A percentile compares a stretch with the other conserved stretches of the same genome.
These are phyloP conservation scores for Hermodice carunculata DNA, from an alignment of 2,888 invertebrate genomes.

Conservation along the genomic window DNA sequence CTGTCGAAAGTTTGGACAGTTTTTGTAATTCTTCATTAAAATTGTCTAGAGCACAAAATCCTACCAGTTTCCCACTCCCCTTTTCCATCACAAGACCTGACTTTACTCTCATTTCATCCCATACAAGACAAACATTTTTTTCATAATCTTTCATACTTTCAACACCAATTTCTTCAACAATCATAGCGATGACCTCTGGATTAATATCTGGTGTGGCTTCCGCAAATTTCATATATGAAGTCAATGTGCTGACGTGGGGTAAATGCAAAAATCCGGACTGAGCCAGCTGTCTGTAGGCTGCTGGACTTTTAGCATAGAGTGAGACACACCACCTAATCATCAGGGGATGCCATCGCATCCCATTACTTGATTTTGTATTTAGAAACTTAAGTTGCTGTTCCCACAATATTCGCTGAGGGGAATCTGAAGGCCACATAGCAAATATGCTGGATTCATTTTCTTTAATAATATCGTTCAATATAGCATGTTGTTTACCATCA, in stretches of 20 bases:
- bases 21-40: background rate
- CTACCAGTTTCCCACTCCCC: slow-evolving; percentile 6
- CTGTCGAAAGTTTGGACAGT: background rate
- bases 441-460: too few species aligned
- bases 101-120: slow-evolving; percentile 13
- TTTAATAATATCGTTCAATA: too few species aligned
- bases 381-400: too few species aligned
- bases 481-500: too few species aligned
- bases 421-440: too few species aligned
- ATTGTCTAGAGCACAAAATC: slow-evolving; percentile 1
- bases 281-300: slow-evolving; percentile 3
- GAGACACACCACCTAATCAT: slow-evolving; percentile 18
- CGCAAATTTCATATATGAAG: slow-evolving; percentile 4
- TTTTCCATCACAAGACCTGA: background rate
- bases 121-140: slow-evolving; percentile 1
- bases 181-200: background rate
- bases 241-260: background rate
- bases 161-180: background rate
- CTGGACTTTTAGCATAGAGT: background rate
- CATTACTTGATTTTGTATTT: too few species aligned
- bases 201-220: background rate
- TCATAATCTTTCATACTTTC: background rate
- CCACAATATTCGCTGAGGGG: too few species aligned
- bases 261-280: slow-evolving; percentile 3
- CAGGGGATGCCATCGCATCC: slow-evolving; percentile 16